phyloP scores from a whole-genome alignment of 2,113 vertebrate genomes.

The Vireo altiloquus region DNA sequence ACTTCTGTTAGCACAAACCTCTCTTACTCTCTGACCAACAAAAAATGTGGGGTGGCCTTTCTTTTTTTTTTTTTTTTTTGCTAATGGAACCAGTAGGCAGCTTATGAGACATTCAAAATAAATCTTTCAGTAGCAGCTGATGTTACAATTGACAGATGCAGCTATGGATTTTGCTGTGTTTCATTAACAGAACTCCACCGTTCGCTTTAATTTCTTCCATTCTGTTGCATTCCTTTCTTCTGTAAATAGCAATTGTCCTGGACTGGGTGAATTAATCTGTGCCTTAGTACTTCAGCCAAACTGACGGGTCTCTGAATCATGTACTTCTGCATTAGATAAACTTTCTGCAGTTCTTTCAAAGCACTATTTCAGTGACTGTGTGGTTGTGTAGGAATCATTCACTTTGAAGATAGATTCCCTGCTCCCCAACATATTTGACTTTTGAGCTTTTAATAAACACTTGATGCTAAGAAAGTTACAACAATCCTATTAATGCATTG shows the following conservation, averaged over 20 bases:
- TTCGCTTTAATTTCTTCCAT: conserved; percentile 26
- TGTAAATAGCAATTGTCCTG: neutral
- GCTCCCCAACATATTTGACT: neutral
- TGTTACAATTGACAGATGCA: conserved; percentile 57
- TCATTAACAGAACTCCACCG: conserved; percentile 30
- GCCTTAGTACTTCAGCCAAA: neutral
- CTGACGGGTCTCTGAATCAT: neutral
- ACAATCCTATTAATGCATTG: neutral
- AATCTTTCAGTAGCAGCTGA: conserved; percentile 43
- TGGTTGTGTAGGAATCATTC: neutral
- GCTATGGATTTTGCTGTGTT: conserved; percentile 29
- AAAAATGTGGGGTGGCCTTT: neutral
- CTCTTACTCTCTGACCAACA: neutral
- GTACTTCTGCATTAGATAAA: neutral
- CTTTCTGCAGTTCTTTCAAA: neutral
- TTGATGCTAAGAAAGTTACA: conserved; percentile 16
- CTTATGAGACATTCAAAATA: conserved; percentile 40
- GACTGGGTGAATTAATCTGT: neutral
- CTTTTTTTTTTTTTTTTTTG: neutral
- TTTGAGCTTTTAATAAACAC: neutral
- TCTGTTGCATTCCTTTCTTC: neutral
- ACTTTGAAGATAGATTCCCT: neutral
- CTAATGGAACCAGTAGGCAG: neutral
- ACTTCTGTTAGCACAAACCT: neutral
- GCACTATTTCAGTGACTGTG: neutral